phyloP scores from a whole-genome alignment of 2,888 invertebrate genomes.

The Dicroscelio sp. region DNA sequence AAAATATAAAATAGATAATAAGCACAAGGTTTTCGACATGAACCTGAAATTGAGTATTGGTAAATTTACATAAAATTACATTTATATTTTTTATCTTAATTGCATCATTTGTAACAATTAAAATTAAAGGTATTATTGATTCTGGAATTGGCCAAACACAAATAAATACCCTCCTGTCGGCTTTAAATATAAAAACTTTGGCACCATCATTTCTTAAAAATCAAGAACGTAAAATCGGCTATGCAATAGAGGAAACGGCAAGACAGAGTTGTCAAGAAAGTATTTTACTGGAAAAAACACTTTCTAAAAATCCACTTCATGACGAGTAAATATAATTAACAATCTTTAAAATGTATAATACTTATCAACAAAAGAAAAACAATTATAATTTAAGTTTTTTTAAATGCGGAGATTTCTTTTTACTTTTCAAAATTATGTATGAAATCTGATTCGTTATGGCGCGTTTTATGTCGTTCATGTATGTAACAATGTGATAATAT shows the following conservation, averaged over 20 bases:
- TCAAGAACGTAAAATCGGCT: neutral
- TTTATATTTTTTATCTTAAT: constrained; percentile 13
- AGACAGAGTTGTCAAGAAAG: neutral
- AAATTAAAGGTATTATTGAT: neutral
- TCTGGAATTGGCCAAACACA: neutral
- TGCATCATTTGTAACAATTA: too few species aligned
- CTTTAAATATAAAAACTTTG: neutral
- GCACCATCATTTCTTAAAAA: neutral
- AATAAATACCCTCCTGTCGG: neutral
- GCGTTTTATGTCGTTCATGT: too few species aligned
- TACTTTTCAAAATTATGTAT: too few species aligned
- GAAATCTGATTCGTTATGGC: too few species aligned
- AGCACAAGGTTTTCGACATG: neutral
- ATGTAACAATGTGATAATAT: too few species aligned
- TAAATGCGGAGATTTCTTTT: neutral
- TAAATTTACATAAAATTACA: neutral
- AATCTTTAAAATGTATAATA: too few species aligned
- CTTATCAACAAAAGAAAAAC: too few species aligned
- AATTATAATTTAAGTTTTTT: too few species aligned
- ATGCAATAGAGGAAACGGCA: neutral
- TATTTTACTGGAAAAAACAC: neutral
- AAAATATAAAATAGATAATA: neutral
- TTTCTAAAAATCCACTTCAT: neutral
- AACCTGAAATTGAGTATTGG: neutral
- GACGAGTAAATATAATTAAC: neutral